Base-by-base conservation (phyloP, 2,113 vertebrate genomes). In the Riparia riparia region DNA sequence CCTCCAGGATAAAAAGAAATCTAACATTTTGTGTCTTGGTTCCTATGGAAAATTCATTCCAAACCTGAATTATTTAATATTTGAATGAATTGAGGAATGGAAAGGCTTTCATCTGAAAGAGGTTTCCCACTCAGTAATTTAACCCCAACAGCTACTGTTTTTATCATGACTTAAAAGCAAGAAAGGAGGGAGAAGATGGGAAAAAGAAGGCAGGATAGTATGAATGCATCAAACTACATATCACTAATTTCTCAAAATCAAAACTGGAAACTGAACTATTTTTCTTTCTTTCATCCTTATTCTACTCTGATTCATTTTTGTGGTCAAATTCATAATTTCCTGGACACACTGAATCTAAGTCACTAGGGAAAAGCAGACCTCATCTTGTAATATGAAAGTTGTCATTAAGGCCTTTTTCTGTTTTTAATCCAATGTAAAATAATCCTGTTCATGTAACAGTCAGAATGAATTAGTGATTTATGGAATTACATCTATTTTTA, bases 21-120 rank as follows among this genome's bases (percentile, higher is more conserved):
- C 14, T 63, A 42, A 42, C 2, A 39, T 66, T 86, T 15, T 66
- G 19, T 0, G 1, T 16, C 32, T 78, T 66, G 0, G 0, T 69
- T 94, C 54, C 39, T 63, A 29, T 65, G 34, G 45, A 91, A 89
- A 81, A 81, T 49, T 91, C 1, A 82, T 93, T 64, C 28, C 14
- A 64, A 82, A 56, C 2, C 7, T 82, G 42, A 86, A 78, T 83
- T 86, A 86, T 73, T 66, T 63, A 89, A 70, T 54, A 70, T 3
- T 3, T 63, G 29, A 89, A 58, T 12, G 71, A 89, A 78, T 17
- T 32, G 22, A 89, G 19, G n/a, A 60, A 39, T 32, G 8, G 4
- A 49, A 90, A 77, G 4, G 13, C 32, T 93, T 89, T 95, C 4
- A 86, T 57, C 7, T 0, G 4, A 86, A 70, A 73, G 19, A 70